Base-by-base conservation (phyloP, 2,113 vertebrate genomes). In the Xyliphius kryptos region DNA sequence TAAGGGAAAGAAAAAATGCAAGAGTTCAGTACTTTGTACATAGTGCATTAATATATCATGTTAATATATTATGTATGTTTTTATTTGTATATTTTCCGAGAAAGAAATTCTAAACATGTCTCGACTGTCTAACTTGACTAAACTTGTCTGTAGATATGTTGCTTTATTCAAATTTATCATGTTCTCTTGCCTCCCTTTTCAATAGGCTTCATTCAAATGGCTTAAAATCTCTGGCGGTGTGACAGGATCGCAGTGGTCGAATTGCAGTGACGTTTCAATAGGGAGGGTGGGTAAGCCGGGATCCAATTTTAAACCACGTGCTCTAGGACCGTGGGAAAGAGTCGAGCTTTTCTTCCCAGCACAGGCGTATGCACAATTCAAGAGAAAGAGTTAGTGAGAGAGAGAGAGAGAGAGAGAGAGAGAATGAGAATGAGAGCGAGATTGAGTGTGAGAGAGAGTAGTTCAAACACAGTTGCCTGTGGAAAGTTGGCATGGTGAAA, bases 321-420 rank as follows among this genome's bases (percentile, higher is more conserved):
- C 87, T 79, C 68, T 81, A 83, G 70, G 90, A 91, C 89, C 88
- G 89, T 91, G 90, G 90, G 90, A 91, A 91, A 89, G 85, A 87
- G 83, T 79, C 77, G 86, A 86, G 85, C 73, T 68, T 88, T 89
- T 89, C 86, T 91, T 91, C 90, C 89, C 89, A 91, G 88, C 86
- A 56, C 82, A 71, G 81, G 71, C 56, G 61, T 69, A 78, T 69
- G 37, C 71, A 61, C 50, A 61, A 63, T 61, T 68, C 46, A 76
- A 80, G 80, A 81, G 79, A 71, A 78, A 76, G 54, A 43, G 43
- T 38, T 54, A 13, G 9, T 55, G 47, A 15, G 61, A 61, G 59
- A 44, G 63, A 61, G 55, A 58, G 38, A 32, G 51, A 41, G 50
- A 60, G 55, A 47, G 65, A 58, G 56, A n/a, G n/a, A 80, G 80